Base-by-base conservation (phyloP, 2,113 vertebrate species). In the Okapia johnstoni region DNA sequence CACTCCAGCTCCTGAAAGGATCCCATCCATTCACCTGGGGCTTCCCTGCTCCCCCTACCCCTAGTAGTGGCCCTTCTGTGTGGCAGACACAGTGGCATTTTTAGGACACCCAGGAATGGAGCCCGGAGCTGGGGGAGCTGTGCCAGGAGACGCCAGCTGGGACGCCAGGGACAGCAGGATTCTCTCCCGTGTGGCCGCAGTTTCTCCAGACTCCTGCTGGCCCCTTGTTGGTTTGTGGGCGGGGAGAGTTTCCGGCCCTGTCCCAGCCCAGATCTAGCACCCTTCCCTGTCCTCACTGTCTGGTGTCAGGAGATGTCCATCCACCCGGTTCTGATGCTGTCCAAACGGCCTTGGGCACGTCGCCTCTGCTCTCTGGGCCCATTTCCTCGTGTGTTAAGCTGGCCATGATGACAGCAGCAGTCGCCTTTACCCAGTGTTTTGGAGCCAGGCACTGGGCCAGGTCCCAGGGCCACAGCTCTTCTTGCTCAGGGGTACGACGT, bases 401-500 rank as follows among this genome's bases (percentile, higher is more conserved):
- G 63, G 8, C 33, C 1, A 7, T 1, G 7, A 33, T 25, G 55
- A 13, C 16, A 7, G 30, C 1, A 11, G 21, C n/a, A 0, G 16
- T 3, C 1, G 13, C 2, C 63, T 30, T 81, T 66, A 7, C 60
- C 1, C 5, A 15, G n/a, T 1, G 12, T 19, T n/a, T 21, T 14
- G 2, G 2, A 6, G 30, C 28, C 11, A 0, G 3, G 28, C 50
- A 5, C 88, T 5, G 6, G 61, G 57, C 33, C 54, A 13, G 19
- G 11, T 30, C 16, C n/a, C 73, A 10, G 36, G 48, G 28, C 33
- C 11, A 2, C 11, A 1, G 40, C 55, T 30, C 66, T 7, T 43
- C 16, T 10, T 17, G 77, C 66, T 60, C 5, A 5, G 16, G 52
- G 76, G 2, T 46, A 10, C 3, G 0, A 2, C 0, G 0, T 11